Percentiles rank a stretch among this genome's conserved stretches.
Evolutionary conservation across 2,797 vertebrate genomes (phyloP).

Genomic region (Synanceia verrucosa): DNA sequence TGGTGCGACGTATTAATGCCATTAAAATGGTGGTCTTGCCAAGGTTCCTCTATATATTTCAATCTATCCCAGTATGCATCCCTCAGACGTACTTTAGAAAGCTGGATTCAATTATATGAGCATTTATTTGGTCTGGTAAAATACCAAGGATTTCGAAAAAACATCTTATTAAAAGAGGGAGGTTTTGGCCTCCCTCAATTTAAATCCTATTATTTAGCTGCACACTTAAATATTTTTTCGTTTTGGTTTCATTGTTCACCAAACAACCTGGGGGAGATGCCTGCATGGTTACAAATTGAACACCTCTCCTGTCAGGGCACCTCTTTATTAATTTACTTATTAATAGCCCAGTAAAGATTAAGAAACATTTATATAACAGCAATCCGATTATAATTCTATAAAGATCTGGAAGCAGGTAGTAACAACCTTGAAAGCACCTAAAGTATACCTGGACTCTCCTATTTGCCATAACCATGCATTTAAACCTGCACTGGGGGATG

Average conservation of each 20-base stretch:
- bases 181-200: neutral
- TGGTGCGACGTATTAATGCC: neutral
- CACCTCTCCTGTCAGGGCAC: no score
- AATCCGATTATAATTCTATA: neutral
- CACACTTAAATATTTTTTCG: neutral
- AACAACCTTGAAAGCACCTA: no score
- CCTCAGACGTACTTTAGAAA: neutral
- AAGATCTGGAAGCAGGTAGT: no score
- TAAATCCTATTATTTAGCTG: neutral
- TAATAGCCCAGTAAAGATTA: no score
- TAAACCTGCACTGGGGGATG: no score
- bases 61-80: neutral
- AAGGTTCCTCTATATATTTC: neutral
- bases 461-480: no score
- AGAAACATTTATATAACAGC: no score
- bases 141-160: neutral
- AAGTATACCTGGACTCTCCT: no score
- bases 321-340: no score
- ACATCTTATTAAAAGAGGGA: neutral
- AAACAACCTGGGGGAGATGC: neutral
- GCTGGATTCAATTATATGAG: neutral
- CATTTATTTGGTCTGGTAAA: neutral
- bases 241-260: neutral
- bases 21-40: neutral
- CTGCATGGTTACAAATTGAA: no score